These are phyloP conservation scores for Littorina saxatilis DNA, from an alignment of 1,140 invertebrate genomes.

Conservation along the genomic window DNA sequence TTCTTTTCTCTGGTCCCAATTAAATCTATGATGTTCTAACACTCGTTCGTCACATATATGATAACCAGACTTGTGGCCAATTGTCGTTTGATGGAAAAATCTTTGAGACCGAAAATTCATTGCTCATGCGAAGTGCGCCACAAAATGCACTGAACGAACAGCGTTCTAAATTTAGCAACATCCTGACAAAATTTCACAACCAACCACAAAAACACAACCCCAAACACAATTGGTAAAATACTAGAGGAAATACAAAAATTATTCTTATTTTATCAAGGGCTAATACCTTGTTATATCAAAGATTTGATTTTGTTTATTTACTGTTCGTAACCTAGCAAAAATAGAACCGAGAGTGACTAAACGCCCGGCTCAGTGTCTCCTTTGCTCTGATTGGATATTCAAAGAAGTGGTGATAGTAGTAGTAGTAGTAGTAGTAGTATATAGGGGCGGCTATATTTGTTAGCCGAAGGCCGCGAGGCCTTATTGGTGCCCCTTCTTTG, in stretches of 20 bases:
- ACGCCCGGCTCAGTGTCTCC: too few relatives aligned
- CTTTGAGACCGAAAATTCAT: constrained; percentile 48
- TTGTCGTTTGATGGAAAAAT: constrained; percentile 41
- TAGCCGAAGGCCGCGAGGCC: too few relatives aligned
- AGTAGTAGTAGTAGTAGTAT: too few relatives aligned
- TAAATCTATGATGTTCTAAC: constrained; percentile 58
- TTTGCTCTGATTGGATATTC: too few relatives aligned
- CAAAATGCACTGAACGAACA: constrained; percentile 29
- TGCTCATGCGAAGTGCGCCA: constrained; percentile 35
- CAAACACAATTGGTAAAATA: background rate
- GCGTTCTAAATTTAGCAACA: background rate
- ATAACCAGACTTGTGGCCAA: constrained; percentile 57
- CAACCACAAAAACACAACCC: background rate
- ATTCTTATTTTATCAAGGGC: background rate
- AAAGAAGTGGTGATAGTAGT: too few relatives aligned
- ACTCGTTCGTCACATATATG: constrained; percentile 64
- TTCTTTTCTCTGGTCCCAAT: constrained; percentile 46
- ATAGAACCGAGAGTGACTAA: too few relatives aligned
- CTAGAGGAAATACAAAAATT: background rate
- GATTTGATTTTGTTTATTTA: background rate
- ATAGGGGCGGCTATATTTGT: too few relatives aligned
- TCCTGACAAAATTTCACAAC: background rate
- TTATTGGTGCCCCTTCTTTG: too few relatives aligned
- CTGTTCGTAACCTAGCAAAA: background rate
- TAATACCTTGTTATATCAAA: background rate